phyloP scores from a whole-genome alignment of 2,797 vertebrate species.

The Poeciliopsis presidionis region DNA sequence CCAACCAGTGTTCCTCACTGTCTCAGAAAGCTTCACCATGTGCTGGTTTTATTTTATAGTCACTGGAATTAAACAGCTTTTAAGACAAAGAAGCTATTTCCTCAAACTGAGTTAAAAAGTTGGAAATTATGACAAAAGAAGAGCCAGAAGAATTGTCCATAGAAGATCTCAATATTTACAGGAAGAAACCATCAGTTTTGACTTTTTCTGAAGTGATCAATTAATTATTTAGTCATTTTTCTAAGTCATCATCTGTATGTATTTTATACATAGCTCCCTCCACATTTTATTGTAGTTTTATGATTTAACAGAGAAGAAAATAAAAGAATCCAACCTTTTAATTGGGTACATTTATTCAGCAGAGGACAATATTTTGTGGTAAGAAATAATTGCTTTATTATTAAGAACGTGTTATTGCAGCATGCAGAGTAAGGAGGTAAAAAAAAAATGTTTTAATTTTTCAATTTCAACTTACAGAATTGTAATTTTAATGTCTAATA shows the following conservation, averaged over 20 bases:
- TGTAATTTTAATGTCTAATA: not conserved
- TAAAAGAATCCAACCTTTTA: not conserved
- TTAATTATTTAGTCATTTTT: not conserved
- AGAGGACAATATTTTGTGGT: not conserved
- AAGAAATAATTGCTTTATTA: not conserved
- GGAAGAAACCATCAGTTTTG: not conserved
- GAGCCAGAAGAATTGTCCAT: not conserved
- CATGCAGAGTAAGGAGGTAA: not conserved
- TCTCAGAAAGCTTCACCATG: not conserved
- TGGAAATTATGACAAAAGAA: not conserved
- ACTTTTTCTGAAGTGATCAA: not conserved
- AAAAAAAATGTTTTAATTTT: not conserved
- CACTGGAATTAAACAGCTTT: not conserved
- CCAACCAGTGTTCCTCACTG: not conserved
- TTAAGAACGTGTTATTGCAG: not conserved
- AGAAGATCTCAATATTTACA: not conserved
- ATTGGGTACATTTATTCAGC: not conserved
- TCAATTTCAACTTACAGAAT: not conserved
- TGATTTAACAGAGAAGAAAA: not conserved
- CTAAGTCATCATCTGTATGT: not conserved
- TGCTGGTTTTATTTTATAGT: not conserved
- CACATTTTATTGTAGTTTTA: not conserved
- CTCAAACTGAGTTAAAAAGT: not conserved
- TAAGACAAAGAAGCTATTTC: not conserved
- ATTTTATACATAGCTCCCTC: not conserved